Evolutionary conservation across 2,888 invertebrate genomes (phyloP), one percentile per base, ranked within the genome.

Genomic region (Netelia virgata): DNA sequence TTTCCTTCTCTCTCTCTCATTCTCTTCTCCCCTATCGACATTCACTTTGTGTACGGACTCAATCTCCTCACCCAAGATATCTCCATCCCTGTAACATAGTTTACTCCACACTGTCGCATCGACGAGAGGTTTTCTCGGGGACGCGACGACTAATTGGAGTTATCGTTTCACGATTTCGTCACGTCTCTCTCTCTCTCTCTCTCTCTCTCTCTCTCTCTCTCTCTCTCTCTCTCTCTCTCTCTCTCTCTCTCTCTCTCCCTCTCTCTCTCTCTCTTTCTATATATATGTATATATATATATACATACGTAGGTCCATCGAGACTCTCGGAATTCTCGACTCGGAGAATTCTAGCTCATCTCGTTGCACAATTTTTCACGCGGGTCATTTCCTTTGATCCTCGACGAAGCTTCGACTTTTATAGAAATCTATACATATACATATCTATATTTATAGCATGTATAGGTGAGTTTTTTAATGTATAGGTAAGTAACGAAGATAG

Each of bases 61-160:
- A 77, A 77, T 77, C 59, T 16, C 20, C 53, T 18, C 23, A 47
- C 3, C 11, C 77, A 36, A 41, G 10, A 36, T 76, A 77, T 77
- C 69, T 69, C 8, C 55, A 16, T 43, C 16, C 23, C 16, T 53
- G 14, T 53, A 50, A 50, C 28, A 47, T 20, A 47, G 6, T 47
- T 41, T 41, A 11, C 61, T 73, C 23, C n/a, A 28, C n/a, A 23
- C 59, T 61, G 16, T 70, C 41, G 14, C 16, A 41, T 73, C 59
- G 11, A 36, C 20, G 36, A 28, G 20, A 41, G 20, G 55, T 55
- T 64, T 41, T 23, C 75, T 74, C 74, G 64, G 55, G 23, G 43
- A 59, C 59, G 20, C 70, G 16, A 64, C 43, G 79, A 79, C 72
- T 79, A 79, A 79, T 79, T 79, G 79, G 66, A 79, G 79, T 66